These are phyloP conservation scores for Lordiphosa stackelbergi DNA, from an alignment of 1,140 invertebrate genomes.

Conservation along the genomic window DNA sequence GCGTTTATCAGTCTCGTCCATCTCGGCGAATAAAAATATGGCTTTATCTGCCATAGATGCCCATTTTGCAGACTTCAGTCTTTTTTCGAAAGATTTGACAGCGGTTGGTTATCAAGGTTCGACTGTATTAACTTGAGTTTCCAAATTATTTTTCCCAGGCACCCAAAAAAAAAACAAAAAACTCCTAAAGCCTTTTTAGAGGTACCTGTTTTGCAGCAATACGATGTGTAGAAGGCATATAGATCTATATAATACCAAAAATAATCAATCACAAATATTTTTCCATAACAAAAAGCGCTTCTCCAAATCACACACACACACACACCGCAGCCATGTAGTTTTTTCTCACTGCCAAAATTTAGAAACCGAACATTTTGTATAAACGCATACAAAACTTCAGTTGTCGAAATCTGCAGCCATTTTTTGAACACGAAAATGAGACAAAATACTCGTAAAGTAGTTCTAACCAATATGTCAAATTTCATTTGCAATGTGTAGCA, in stretches of 20 bases:
- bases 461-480: constrained; percentile 34
- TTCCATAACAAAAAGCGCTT: constrained; percentile 14
- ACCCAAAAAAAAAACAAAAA: constrained; percentile 1
- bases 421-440: constrained; percentile 16
- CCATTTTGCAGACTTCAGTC: no score
- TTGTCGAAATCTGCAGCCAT: constrained; percentile 30
- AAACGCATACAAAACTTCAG: constrained; percentile 26
- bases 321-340: constrained; percentile 34
- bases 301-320: constrained; percentile 26
- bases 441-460: neutral
- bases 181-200: constrained; percentile 52
- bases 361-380: constrained; percentile 14
- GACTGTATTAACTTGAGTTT: no score
- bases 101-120: no score
- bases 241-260: constrained; percentile 6
- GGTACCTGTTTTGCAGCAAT: constrained; percentile 67
- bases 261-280: constrained; percentile 5
- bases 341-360: constrained; percentile 68
- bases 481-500: constrained; percentile 70
- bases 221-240: constrained; percentile 19
- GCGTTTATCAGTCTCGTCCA: no score
- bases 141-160: no score
- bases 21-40: no score
- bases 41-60: no score
- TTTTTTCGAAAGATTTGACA: no score